phyloP scores from a whole-genome alignment of 2,797 vertebrate genomes.

The Synaphobranchus kaupii region DNA sequence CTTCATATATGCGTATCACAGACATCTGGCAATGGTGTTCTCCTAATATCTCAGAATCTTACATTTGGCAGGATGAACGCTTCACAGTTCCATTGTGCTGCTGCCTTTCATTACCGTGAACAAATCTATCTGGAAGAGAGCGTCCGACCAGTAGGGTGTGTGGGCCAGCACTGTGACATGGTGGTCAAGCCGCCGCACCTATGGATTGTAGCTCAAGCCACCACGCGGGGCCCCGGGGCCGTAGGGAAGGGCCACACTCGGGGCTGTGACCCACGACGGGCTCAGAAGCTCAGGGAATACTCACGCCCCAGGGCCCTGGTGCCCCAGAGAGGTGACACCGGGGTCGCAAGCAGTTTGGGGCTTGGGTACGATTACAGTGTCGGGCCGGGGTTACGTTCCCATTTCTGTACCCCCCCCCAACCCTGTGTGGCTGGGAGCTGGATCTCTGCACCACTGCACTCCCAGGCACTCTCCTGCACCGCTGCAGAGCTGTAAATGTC shows the following conservation, averaged over 20 bases:
- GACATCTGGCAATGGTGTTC: neutral
- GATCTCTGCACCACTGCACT: conserved; percentile 56
- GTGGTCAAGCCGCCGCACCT: neutral
- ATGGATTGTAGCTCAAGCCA: conserved; percentile 32
- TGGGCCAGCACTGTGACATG: neutral
- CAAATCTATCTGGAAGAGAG: conserved; percentile 6
- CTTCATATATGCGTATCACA: neutral
- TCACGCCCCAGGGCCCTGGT: conserved; percentile 36
- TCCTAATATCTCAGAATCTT: neutral
- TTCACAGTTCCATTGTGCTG: neutral
- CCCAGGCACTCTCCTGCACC: conserved; percentile 51
- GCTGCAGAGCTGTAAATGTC: conserved; percentile 72
- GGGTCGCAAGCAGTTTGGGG: conserved; percentile 55
- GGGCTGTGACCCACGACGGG: conserved; percentile 50
- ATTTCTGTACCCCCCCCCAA: conserved; percentile 41
- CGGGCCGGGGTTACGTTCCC: conserved; percentile 57
- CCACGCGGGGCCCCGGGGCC: conserved; percentile 49
- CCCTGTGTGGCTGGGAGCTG: conserved; percentile 33
- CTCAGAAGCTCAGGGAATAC: conserved; percentile 26
- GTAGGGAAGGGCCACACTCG: conserved; percentile 28
- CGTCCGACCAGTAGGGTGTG: neutral
- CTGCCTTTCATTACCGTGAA: neutral
- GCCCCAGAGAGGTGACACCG: conserved; percentile 58
- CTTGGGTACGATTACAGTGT: conserved; percentile 68
- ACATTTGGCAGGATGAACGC: neutral